Conservation (phyloP, 2,888 invertebrate genomes). For the Gastrophysa polygoni region DNA sequence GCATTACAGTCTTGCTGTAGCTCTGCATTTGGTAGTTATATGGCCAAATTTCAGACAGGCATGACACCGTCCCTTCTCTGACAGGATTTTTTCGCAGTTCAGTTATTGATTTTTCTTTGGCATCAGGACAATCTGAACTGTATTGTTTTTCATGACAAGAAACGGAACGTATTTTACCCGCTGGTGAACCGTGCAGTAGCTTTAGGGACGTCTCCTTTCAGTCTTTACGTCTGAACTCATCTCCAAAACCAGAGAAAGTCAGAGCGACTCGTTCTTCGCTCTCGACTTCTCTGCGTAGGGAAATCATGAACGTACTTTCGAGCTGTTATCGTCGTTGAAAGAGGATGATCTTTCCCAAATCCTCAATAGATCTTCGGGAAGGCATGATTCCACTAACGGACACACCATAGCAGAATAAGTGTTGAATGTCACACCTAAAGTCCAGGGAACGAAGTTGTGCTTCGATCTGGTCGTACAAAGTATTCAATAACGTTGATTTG, state of each 20-base stretch:
- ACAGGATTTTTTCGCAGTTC: neutral
- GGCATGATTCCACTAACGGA: slow-evolving; percentile 46
- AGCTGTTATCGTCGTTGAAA: neutral
- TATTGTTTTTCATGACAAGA: neutral
- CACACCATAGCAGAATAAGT: slow-evolving; percentile 45
- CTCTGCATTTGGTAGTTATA: neutral
- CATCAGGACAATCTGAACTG: neutral
- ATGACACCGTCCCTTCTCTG: neutral
- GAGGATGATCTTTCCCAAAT: slow-evolving; percentile 35
- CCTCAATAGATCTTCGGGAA: slow-evolving; percentile 41
- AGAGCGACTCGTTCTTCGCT: neutral
- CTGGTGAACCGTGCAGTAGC: too few relatives aligned
- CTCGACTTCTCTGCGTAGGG: neutral
- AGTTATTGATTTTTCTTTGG: neutral
- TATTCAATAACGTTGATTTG: slow-evolving; percentile 12
- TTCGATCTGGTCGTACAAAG: slow-evolving; percentile 43
- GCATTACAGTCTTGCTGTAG: neutral
- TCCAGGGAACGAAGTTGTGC: slow-evolving; percentile 27
- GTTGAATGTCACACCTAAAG: slow-evolving; percentile 19
- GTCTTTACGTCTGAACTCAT: neutral
- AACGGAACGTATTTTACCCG: neutral
- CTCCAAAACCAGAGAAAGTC: neutral
- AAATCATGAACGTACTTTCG: neutral
- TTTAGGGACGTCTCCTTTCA: neutral
- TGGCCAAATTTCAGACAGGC: neutral